Evolutionary conservation across 2,113 vertebrate genomes (phyloP), one percentile per base, ranked within the genome.

Genomic region (Procavia capensis): DNA sequence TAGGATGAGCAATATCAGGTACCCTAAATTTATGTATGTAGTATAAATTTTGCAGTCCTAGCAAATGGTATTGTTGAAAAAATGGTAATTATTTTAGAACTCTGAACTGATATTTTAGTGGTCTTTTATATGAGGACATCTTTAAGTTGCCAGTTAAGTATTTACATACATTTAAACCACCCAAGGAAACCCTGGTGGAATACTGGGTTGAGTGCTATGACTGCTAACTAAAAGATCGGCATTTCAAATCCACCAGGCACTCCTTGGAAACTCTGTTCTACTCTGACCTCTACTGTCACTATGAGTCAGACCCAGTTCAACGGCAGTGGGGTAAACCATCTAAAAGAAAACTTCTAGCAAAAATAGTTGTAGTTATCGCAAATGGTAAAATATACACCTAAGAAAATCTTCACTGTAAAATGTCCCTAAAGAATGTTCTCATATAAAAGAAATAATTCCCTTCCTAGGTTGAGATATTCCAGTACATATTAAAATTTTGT

Each of bases 331-430:
- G n/a, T 90, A 75, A 90, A 88, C 45, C 63, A 50, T 68, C 17
- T 27, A 90, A 54, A 85, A 66, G 66, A 66, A 90, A 84, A 70
- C 76, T 89, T n/a, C 64, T 86, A 41, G 6, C 90, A 68, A 94
- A 90, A 78, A 47, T 86, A 39, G 10, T 63, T 85, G 34, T 43
- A 74, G 8, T 24, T 24, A 59, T 89, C 70, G 47, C 16, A 70
- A 57, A 75, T 81, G 34, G 39, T 61, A 86, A 86, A 74, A 81
- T 86, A 81, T 43, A 59, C 19, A 54, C 50, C 16, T 24, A 5
- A 66, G 43, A 47, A 85, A 85, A 8, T 50, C 74, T 36, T 86
- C 36, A 70, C n/a, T 72, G 41, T 9, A 72, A 76, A 85, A 39
- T 34, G 57, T 2, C n/a, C 61, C 41, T 80, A 59, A n/a, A 50